Evolutionary conservation across 1,140 invertebrate species (phyloP), one percentile per base, ranked within the genome.

Genomic region (Zelostemma sp.): DNA sequence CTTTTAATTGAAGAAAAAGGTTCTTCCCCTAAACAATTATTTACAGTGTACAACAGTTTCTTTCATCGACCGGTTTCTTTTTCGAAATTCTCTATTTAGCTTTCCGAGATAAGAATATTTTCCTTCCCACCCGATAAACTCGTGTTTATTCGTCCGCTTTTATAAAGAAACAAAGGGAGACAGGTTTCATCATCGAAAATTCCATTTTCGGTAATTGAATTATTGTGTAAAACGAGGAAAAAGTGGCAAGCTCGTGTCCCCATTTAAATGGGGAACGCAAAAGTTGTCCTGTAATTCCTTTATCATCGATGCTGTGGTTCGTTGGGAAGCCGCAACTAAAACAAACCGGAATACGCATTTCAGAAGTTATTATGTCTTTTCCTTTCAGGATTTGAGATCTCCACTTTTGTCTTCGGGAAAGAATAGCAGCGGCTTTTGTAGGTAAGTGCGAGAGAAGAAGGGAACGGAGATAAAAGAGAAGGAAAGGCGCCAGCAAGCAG

Each of bases 291-390:
- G 64, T 67, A 15, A 15, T 56, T 50, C 60, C 56, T 48, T 59
- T 66, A 62, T 71, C 57, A 33, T 46, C 40, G 35, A 53, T 61
- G 62, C 60, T 68, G 61, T 41, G 54, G 59, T 73, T 66, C 58
- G 71, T 68, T 54, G 65, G 47, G 57, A 53, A 65, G 70, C 35
- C 47, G 51, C 67, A 63, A 64, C 60, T 69, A 69, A 68, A 68
- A 68, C 41, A 61, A 68, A 68, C 55, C 66, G 66, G 66, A 68
- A 68, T 68, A 59, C 66, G 63, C 67, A 69, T 69, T 69, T 69
- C 67, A 69, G 55, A 65, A 61, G 61, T 64, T 70, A 70, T 70
- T 70, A 70, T 57, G 57, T 70, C 61, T n/a, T 63, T 69, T 57
- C 61, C 60, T 61, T 65, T 57, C 61, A 70, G 68, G 68, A 65